These are phyloP conservation scores for Oscheius sp. DNA, from an alignment of 1,140 invertebrate species.

Conservation along the genomic window DNA sequence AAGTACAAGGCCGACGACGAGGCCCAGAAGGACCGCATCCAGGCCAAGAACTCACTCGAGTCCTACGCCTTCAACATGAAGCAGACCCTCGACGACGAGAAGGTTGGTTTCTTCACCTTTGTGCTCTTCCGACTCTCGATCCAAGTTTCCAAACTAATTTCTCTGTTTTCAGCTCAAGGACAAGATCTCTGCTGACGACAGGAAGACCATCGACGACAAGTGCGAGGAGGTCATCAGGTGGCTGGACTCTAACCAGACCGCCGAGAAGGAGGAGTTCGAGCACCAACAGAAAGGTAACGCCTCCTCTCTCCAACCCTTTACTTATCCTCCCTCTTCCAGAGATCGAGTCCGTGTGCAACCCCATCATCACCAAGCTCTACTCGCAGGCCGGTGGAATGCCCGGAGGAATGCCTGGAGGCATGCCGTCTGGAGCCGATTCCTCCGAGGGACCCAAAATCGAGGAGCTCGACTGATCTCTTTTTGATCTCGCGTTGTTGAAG, in stretches of 20 bases:
- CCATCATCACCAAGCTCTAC: constrained; percentile 69
- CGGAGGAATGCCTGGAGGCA: constrained; percentile 43
- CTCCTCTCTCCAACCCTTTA: background rate
- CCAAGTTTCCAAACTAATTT: background rate
- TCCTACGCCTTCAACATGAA: constrained; percentile 90
- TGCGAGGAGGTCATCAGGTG: constrained; percentile 89
- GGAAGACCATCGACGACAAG: constrained; percentile 75
- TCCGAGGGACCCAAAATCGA: constrained; percentile 80
- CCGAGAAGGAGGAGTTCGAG: constrained; percentile 87
- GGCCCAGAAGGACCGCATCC: constrained; percentile 77
- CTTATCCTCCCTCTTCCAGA: constrained; percentile 67
- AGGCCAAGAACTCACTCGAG: constrained; percentile 85
- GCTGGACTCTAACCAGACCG: constrained; percentile 87
- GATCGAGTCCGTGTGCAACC: constrained; percentile 76
- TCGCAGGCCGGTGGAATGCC: constrained; percentile 63
- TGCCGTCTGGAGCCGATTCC: constrained; percentile 2
- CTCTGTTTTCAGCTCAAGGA: constrained; percentile 61
- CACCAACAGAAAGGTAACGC: constrained; percentile 71
- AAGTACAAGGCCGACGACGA: constrained; percentile 88
- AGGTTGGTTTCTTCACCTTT: too few relatives aligned
- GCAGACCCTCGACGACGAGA: constrained; percentile 76
- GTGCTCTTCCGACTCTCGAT: too few relatives aligned
- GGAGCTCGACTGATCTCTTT: constrained; percentile 78
- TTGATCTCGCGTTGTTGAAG: too few relatives aligned
- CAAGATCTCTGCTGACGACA: constrained; percentile 70